phyloP scores from a whole-genome alignment of 2,888 invertebrate genomes.

The Isoperla grammatica region DNA sequence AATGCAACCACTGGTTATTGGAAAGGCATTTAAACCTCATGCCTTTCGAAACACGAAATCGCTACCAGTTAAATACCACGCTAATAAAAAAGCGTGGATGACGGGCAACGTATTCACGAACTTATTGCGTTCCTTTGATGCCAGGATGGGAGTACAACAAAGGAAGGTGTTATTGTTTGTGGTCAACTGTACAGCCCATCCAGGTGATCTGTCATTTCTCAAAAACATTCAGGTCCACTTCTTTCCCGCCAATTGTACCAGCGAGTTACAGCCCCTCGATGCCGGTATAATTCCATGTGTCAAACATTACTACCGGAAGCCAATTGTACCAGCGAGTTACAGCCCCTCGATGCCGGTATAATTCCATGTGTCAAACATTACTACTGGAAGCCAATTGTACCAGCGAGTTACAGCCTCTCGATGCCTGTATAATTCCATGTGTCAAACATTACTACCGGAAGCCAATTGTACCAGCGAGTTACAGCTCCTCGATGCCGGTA shows the following conservation, averaged over 20 bases:
- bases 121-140: conserved; percentile 4
- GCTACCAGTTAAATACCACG: conserved; percentile 15
- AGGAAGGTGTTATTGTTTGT: conserved; percentile 18
- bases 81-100: conserved; percentile 20
- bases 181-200: not conserved
- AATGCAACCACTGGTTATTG: conserved; percentile 17
- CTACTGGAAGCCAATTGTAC: too few relatives aligned
- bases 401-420: too few relatives aligned
- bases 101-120: conserved; percentile 2
- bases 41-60: not conserved
- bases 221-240: not conserved
- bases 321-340: too few relatives aligned
- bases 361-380: too few relatives aligned
- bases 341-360: too few relatives aligned
- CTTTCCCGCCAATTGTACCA: not conserved
- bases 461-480: too few relatives aligned
- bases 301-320: too few relatives aligned
- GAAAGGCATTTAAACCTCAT: conserved; percentile 14
- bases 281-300: too few relatives aligned
- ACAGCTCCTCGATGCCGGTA: too few relatives aligned
- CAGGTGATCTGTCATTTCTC: not conserved
- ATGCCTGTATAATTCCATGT: too few relatives aligned
- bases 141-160: conserved; percentile 9
- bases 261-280: not conserved
- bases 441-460: too few relatives aligned